phyloP scores from a whole-genome alignment of 2,113 vertebrate species.

The Anguilla japonica region DNA sequence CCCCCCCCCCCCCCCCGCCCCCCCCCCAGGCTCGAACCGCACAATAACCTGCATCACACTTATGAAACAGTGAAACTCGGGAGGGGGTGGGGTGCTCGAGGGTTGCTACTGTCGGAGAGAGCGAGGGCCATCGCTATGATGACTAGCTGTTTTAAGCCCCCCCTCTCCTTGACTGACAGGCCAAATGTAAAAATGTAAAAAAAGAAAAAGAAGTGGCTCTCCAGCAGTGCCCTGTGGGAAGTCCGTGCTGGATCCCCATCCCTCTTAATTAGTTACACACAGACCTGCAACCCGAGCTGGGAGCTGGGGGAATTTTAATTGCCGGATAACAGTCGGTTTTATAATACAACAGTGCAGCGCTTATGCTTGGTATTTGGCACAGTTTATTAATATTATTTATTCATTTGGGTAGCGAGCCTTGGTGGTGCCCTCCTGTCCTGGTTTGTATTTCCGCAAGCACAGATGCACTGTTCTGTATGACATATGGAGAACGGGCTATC shows the following conservation, averaged over 20 bases:
- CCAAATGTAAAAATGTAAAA: conserved; percentile 19
- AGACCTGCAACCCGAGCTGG: conserved; percentile 10
- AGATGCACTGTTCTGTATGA: conserved; percentile 56
- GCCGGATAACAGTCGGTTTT: conserved; percentile 63
- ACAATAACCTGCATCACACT: neutral
- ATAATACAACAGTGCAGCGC: conserved; percentile 67
- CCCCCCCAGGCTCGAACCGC: no score
- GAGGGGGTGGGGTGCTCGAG: neutral
- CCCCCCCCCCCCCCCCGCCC: no score
- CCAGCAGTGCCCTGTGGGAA: neutral
- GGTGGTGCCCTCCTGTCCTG: neutral
- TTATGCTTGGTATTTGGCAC: conserved; percentile 65
- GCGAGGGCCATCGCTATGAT: neutral
- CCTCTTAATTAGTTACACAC: conserved; percentile 24
- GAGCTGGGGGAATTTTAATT: conserved; percentile 59
- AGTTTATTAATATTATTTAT: conserved; percentile 45
- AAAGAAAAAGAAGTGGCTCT: neutral
- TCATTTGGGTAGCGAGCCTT: conserved; percentile 31
- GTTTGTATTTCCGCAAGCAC: conserved; percentile 53
- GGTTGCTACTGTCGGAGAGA: neutral
- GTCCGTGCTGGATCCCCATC: conserved; percentile 10
- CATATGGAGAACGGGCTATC: conserved; percentile 56
- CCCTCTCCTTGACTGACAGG: conserved; percentile 4
- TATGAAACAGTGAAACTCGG: conserved; percentile 12
- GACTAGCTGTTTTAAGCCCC: neutral